Base-by-base conservation (phyloP, 1,140 invertebrate species). In the Micrasema minimum region DNA sequence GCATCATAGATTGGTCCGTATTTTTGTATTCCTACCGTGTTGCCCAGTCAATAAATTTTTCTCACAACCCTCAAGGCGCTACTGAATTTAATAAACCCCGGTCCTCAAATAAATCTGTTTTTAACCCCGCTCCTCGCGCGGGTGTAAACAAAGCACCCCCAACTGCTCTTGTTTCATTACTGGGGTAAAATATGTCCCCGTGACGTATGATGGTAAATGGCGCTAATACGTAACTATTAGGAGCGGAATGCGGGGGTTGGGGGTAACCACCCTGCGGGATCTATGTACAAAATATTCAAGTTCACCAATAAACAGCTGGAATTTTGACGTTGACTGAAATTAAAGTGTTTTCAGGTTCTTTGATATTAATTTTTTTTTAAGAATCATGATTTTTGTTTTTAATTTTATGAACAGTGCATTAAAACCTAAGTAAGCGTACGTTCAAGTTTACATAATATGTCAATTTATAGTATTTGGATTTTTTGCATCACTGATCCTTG, bases 141-240 rank as follows among this genome's bases (percentile, higher is more conserved):
- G 57, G 23, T 35, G 66, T 43, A 69, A 69, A 64, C 67, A 69
- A 35, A 64, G 55, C 41, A 37, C 35, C 22, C 55, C 66, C 48
- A 18, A 23, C 67, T 53, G 57, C 67, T 69, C 55, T 69, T 69
- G 67, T 69, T 69, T 69, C 67, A 69, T 69, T 69, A 69, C 67
- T 48, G 31, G 37, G 45, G 53, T 67, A 65, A 72, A 72, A 72
- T 72, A 66, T 72, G 64, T 55, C 64, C 18, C 37, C 38, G 41
- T 59, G 64, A 59, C 53, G 53, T 53, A 59, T 51, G 53, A 14
- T 57, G 62, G 69, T 66, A 71, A 71, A 65, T 66, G 69, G 57
- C 51, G 62, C 70, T 67, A 72, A 72, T 72, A 72, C 64, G 70
- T 67, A 72, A 67, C 70, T 72, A 72, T 72, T 72, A 72, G 64